Percentiles rank a stretch among this genome's conserved stretches.
Conservation (phyloP, 2,888 invertebrate genomes). For the Megamerina dolium region DNA sequence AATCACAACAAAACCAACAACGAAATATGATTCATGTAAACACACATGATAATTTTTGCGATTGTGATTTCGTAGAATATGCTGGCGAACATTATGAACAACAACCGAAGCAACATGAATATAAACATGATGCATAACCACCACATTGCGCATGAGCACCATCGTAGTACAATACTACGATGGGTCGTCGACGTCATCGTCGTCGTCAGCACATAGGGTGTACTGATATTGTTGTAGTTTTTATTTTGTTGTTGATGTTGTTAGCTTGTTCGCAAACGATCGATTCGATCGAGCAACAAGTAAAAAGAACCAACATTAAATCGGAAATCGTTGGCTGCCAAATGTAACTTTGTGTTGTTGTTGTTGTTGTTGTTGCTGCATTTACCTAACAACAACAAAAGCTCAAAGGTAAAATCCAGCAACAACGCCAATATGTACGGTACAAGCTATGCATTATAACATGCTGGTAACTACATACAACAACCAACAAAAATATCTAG, state of each 20-base stretch:
- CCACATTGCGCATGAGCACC: neutral
- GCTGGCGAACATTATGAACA: neutral
- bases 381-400: conserved; percentile 1
- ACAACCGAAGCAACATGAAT: neutral
- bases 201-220: too few relatives aligned
- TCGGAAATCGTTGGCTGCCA: neutral
- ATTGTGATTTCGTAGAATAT: conserved; percentile 11
- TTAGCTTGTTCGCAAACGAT: neutral
- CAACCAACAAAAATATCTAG: neutral
- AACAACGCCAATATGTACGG: too few relatives aligned
- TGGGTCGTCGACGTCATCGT: too few relatives aligned
- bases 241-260: neutral
- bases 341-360: neutral
- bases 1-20: conserved; percentile 2
- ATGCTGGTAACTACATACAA: neutral
- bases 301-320: neutral
- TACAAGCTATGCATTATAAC: too few relatives aligned
- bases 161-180: too few relatives aligned
- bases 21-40: neutral
- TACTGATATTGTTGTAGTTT: too few relatives aligned
- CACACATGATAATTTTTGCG: conserved; percentile 8
- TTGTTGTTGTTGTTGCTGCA: conserved; percentile 8
- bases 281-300: neutral
- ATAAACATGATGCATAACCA: neutral
- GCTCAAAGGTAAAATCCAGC: too few relatives aligned